Conservation (phyloP, 2,888 invertebrate species). For the Stictocephala bisonia region DNA sequence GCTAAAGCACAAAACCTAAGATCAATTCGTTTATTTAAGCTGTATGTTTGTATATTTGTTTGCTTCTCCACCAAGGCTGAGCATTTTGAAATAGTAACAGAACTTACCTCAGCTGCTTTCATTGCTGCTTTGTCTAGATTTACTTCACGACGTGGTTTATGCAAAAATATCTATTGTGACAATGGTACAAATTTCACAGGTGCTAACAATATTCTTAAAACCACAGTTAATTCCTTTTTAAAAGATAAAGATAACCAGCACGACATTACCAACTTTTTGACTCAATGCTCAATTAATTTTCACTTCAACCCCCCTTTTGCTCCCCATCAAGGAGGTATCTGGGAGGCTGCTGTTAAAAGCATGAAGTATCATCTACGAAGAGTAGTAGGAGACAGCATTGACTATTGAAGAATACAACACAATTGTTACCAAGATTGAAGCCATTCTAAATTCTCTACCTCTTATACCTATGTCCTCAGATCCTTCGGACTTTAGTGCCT, state of each 20-base stretch:
- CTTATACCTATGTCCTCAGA: slow-evolving; percentile 15
- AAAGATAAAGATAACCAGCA: background rate
- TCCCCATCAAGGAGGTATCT: slow-evolving; percentile 62
- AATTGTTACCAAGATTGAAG: slow-evolving; percentile 14
- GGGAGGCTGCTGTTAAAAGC: slow-evolving; percentile 62
- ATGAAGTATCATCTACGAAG: slow-evolving; percentile 61
- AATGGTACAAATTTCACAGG: slow-evolving; percentile 62
- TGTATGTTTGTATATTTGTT: slow-evolving; percentile 54
- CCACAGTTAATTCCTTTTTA: background rate
- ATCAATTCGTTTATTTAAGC: slow-evolving; percentile 41
- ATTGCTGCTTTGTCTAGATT: slow-evolving; percentile 59
- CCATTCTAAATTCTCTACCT: slow-evolving; percentile 33
- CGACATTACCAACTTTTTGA: slow-evolving; percentile 18
- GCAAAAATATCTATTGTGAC: slow-evolving; percentile 57
- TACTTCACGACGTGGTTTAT: slow-evolving; percentile 56
- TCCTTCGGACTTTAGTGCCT: slow-evolving; percentile 8
- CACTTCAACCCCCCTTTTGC: slow-evolving; percentile 61
- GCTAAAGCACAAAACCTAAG: slow-evolving; percentile 14
- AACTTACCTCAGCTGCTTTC: slow-evolving; percentile 59
- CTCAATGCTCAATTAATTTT: slow-evolving; percentile 60
- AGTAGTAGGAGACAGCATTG: slow-evolving; percentile 56
- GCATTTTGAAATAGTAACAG: slow-evolving; percentile 60
- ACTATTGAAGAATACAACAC: slow-evolving; percentile 61
- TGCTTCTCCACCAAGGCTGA: slow-evolving; percentile 59
- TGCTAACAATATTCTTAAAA: slow-evolving; percentile 53